These are phyloP conservation scores for Agrotis puta DNA, from an alignment of 2,888 invertebrate species.

Conservation along the genomic window DNA sequence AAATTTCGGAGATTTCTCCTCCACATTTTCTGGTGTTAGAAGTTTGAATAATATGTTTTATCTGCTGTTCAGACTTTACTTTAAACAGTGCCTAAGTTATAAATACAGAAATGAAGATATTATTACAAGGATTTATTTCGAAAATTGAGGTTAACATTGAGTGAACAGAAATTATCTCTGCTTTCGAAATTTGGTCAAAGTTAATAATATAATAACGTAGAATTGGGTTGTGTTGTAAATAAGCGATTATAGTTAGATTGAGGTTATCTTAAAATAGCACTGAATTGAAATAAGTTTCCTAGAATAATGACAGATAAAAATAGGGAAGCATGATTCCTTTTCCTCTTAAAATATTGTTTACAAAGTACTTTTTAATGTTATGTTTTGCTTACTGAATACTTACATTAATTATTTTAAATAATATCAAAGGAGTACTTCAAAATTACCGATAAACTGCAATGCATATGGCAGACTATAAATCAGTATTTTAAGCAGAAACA, in stretches of 20 bases:
- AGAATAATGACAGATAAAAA: not conserved
- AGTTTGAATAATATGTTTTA: constrained; percentile 18
- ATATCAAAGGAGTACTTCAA: no score
- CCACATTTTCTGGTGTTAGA: constrained; percentile 20
- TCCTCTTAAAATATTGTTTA: not conserved
- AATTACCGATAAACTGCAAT: no score
- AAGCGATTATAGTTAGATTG: not conserved
- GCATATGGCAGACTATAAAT: no score
- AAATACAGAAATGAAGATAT: not conserved
- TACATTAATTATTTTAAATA: no score
- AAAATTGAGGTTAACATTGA: not conserved
- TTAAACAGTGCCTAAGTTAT: constrained; percentile 6
- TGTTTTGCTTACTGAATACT: no score
- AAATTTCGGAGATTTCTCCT: constrained; percentile 30
- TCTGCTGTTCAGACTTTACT: constrained; percentile 19
- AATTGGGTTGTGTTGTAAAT: not conserved
- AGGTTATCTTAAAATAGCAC: not conserved
- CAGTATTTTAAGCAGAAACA: no score
- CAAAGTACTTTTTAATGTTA: no score
- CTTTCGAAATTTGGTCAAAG: not conserved
- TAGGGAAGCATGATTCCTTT: not conserved
- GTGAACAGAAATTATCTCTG: not conserved
- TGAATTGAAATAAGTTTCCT: not conserved
- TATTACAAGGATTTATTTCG: constrained; percentile 3
- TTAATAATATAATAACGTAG: constrained; percentile 10